Percentiles rank a stretch among this genome's conserved stretches.
phyloP scores from a whole-genome alignment of 2,797 vertebrate genomes.

The Lindbergichthys nudifrons region DNA sequence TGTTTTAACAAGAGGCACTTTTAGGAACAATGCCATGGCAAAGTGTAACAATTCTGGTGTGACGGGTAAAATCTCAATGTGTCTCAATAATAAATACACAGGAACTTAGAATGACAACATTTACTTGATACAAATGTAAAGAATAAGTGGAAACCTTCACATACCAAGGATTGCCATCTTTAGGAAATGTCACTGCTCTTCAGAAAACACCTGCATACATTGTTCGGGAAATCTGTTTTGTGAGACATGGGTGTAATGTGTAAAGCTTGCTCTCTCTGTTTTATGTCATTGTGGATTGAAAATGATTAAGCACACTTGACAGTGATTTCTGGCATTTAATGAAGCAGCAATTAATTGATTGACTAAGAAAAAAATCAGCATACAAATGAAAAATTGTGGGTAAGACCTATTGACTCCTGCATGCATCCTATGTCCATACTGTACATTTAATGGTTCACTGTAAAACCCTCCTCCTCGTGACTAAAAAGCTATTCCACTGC shows the following conservation, averaged over 20 bases:
- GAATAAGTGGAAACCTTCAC: slow-evolving; percentile 8
- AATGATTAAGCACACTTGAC: neutral
- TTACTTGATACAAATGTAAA: slow-evolving; percentile 22
- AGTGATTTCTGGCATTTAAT: neutral
- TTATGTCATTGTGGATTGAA: neutral
- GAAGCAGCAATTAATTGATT: neutral
- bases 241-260: neutral
- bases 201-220: neutral
- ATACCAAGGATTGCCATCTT: slow-evolving; percentile 28
- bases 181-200: slow-evolving; percentile 17
- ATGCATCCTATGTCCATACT: neutral
- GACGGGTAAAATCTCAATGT: slow-evolving; percentile 13
- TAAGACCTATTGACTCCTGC: no score
- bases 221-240: neutral
- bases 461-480: neutral
- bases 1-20: slow-evolving; percentile 7
- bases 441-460: neutral
- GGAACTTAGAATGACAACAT: slow-evolving; percentile 14
- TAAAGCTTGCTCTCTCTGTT: neutral
- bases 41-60: slow-evolving; percentile 16
- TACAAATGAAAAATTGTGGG: neutral
- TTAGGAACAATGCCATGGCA: slow-evolving; percentile 9
- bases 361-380: neutral
- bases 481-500: neutral
- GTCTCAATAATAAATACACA: slow-evolving; percentile 19